phyloP scores from a whole-genome alignment of 2,113 vertebrate genomes.

The Gracilinanus agilis region DNA sequence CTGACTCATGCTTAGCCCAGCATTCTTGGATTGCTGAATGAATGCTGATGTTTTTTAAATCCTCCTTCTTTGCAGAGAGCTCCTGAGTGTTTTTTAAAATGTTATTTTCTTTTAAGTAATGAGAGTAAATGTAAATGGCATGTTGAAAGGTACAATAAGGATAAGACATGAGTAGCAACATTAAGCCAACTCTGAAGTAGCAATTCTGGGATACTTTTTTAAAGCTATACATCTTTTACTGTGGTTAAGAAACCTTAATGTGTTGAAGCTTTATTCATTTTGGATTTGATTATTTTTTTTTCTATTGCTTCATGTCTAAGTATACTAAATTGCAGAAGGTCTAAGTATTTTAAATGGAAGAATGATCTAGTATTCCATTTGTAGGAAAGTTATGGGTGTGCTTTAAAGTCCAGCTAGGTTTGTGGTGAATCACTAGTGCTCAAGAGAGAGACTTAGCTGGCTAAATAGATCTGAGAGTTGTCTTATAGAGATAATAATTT shows the following conservation, averaged over 20 bases:
- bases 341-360: slow-evolving; percentile 17
- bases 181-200: slow-evolving; percentile 54
- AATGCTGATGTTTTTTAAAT: slow-evolving; percentile 19
- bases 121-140: slow-evolving; percentile 57
- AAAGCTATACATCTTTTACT: slow-evolving; percentile 60
- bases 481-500: background rate
- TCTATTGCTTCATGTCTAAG: slow-evolving; percentile 48
- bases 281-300: background rate
- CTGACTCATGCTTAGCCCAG: slow-evolving; percentile 46
- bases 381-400: slow-evolving; percentile 45
- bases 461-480: background rate
- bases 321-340: background rate
- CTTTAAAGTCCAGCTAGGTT: slow-evolving; percentile 26
- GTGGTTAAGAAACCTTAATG: slow-evolving; percentile 56
- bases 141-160: slow-evolving; percentile 44
- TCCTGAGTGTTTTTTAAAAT: slow-evolving; percentile 53
- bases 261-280: slow-evolving; percentile 35
- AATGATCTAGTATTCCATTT: slow-evolving; percentile 41
- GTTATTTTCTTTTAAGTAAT: slow-evolving; percentile 53
- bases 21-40: slow-evolving; percentile 59
- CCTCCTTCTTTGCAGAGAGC: slow-evolving; percentile 64
- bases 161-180: slow-evolving; percentile 50
- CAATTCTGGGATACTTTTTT: slow-evolving; percentile 47
- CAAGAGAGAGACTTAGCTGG: background rate
- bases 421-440: background rate